phyloP scores from a whole-genome alignment of 2,113 vertebrate species.

The Apodemus speciosus region DNA sequence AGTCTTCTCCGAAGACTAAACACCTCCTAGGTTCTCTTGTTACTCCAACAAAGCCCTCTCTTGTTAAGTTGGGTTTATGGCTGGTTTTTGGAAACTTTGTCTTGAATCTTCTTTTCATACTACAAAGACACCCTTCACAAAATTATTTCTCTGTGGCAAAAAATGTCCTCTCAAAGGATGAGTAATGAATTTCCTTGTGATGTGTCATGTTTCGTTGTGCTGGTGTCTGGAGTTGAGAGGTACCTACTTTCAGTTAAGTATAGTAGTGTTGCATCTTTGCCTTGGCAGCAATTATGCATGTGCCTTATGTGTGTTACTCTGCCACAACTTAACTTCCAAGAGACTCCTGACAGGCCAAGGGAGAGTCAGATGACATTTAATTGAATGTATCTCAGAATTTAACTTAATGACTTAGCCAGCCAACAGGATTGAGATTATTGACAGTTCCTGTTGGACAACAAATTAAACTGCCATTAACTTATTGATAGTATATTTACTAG shows the following conservation, averaged over 20 bases:
- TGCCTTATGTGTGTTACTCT: not conserved
- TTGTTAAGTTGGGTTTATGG: not conserved
- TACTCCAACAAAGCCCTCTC: not conserved
- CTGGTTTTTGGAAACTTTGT: slow-evolving; percentile 8
- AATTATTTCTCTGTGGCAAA: slow-evolving; percentile 48
- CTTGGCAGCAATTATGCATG: not conserved
- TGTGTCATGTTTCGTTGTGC: slow-evolving; percentile 11
- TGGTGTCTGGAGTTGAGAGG: slow-evolving; percentile 27
- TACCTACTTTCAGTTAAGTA: not conserved
- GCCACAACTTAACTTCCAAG: not conserved
- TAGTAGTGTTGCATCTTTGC: not conserved
- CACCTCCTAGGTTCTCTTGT: not conserved
- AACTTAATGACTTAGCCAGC: slow-evolving; percentile 30
- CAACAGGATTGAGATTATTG: not conserved
- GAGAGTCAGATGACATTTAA: not conserved
- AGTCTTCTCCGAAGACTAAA: not conserved
- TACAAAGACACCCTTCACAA: slow-evolving; percentile 55
- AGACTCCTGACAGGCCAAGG: not conserved
- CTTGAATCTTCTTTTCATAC: slow-evolving; percentile 47
- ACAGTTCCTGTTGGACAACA: slow-evolving; percentile 27
- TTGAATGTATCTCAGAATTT: not conserved
- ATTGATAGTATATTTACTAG: not conserved
- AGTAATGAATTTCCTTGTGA: slow-evolving; percentile 60
- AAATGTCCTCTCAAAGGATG: slow-evolving; percentile 46
- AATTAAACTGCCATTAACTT: slow-evolving; percentile 18